Base-by-base conservation (phyloP, 2,113 vertebrate species). In the Bubo scandiacus region DNA sequence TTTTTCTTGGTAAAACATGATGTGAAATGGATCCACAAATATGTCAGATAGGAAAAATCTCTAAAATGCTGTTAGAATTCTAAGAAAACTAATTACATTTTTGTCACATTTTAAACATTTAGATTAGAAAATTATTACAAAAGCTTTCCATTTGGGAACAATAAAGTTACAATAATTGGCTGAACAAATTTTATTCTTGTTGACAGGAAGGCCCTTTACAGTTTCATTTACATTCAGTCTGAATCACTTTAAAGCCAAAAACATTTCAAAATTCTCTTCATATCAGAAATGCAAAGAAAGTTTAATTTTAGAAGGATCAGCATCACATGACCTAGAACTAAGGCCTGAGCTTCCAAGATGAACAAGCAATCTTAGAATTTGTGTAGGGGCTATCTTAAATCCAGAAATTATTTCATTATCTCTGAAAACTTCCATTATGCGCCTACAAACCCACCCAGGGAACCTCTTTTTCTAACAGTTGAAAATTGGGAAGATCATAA, bases 211-310 rank as follows among this genome's bases (percentile, higher is more conserved):
- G 4, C 3, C 13, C 67, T 88, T 67, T 82, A 32, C 32, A 51
- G 20, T 65, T 88, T 65, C 47, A 75, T 90, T 95, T 61, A 70
- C 68, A 72, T 86, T 81, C 49, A 40, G 6, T 34, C 15, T 72
- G 57, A 90, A 78, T 30, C 38, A 63, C 13, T 30, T 47, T 51
- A 90, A 74, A 92, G 38, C 38, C n/a, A 90, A 94, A 95, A 81
- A 38, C 2, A 79, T 27, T 63, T 68, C 52, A 88, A 92, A 94
- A 80, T 90, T 86, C 18, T 77, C 43, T 73, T 71, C 27, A 27
- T 58, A 83, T 83, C 66, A 95, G 45, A 94, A 93, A 92, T 73
- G 21, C 29, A 86, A 65, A 87, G 81, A 75, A 85, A 95, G 15
- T 38, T 75, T 81, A 38, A 75, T 87, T 86, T 82, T 90, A 12